Evolutionary conservation across 92 coral and sea anemone genomes (phyloP), one percentile per base, ranked within the genome.

Genomic region (Umimayanthus chanpuru): DNA sequence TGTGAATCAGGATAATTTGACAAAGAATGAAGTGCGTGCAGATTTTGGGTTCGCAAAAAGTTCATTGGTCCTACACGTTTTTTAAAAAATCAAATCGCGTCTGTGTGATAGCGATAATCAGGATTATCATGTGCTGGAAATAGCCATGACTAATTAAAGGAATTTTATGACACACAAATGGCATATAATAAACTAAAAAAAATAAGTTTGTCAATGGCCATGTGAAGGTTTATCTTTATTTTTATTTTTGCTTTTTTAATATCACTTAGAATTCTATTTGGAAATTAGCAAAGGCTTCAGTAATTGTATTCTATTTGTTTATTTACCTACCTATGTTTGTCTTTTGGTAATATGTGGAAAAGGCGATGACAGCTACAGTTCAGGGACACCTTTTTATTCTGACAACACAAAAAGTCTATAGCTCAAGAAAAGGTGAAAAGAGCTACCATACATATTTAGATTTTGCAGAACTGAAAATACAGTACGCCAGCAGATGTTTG

Each of bases 71-170:
- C 66, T 82, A n/a, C 65, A 66, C 0, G 18, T 47, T 21, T 20
- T 32, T 32, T 0, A 32, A 32, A 38, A 58, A 68, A 44, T 25
- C 61, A 0, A 67, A 47, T 67, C 77, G 71, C 38, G 66, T 53
- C 87, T 83, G 87, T 49, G 25, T 26, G 18, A 67, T 83, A 25
- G 64, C 79, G 87, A 83, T 83, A 70, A 81, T 81, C 30, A 8
- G 77, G 53, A 81, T 64, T 65, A 64, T 7, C 78, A 65, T n/a
- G 78, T 72, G 87, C 66, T 70, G 87, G 47, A 83, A 83, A 70
- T 26, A 70, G 87, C 44, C 50, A 16, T 21, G 4, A 83, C 16
- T 83, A 26, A 83, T 83, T 47, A 71, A 40, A 67, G 32, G 76
- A 7, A 23, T 81, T 9, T 39, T 10, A 25, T 66, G 3, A 30